phyloP scores from a whole-genome alignment of 2,113 vertebrate genomes.

The Leucoraja erinaceus region DNA sequence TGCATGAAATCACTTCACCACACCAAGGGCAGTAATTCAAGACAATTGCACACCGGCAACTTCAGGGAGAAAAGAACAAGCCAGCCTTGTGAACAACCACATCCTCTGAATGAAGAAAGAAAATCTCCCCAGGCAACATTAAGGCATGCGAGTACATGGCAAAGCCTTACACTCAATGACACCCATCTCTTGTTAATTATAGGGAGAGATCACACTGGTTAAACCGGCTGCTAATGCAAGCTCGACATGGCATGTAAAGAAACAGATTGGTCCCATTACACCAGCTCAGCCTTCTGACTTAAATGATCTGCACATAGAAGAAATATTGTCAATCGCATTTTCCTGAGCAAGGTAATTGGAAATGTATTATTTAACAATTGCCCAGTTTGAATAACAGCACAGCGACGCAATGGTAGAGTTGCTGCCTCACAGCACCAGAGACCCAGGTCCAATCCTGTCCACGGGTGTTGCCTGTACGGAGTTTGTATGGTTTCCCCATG shows the following conservation, averaged over 20 bases:
- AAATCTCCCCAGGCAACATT: not conserved
- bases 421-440: too few species aligned
- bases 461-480: too few species aligned
- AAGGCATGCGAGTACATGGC: not conserved
- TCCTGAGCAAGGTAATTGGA: not conserved
- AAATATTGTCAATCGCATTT: not conserved
- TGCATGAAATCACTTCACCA: too few species aligned
- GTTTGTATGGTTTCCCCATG: too few species aligned
- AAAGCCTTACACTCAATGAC: not conserved
- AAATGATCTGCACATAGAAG: not conserved
- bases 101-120: too few species aligned
- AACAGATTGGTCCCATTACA: too few species aligned
- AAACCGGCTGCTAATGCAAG: not conserved
- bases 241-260: not conserved
- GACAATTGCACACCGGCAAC: too few species aligned
- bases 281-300: not conserved
- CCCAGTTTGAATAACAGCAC: not conserved
- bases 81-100: too few species aligned
- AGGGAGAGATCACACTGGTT: not conserved
- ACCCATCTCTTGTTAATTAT: not conserved
- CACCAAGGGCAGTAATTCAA: too few species aligned
- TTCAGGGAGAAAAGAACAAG: too few species aligned
- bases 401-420: too few species aligned
- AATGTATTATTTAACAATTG: not conserved
- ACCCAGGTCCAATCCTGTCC: too few species aligned